Conservation (phyloP, 1,140 invertebrate species). For the Aphelinus certus region DNA sequence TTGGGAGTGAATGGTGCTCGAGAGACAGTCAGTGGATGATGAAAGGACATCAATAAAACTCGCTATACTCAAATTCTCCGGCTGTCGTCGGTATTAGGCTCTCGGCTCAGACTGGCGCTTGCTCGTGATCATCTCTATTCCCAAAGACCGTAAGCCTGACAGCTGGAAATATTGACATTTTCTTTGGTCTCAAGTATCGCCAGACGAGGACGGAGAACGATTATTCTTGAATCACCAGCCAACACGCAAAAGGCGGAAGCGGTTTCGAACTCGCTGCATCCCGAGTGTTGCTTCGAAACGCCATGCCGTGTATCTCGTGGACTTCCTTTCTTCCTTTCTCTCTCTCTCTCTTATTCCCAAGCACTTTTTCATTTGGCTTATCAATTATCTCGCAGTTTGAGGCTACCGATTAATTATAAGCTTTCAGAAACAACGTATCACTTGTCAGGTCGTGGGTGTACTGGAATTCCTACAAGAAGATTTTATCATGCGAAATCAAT, state of each 20-base stretch:
- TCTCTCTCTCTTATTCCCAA: neutral
- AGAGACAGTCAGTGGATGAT: neutral
- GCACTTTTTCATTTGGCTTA: constrained; percentile 31
- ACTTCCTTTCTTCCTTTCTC: no score
- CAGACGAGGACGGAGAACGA: neutral
- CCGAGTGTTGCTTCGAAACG: no score
- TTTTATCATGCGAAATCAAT: no score
- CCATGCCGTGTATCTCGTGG: no score
- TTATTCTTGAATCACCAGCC: neutral
- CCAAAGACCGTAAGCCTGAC: constrained; percentile 19
- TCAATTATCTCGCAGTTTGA: constrained; percentile 51
- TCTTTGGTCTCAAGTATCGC: constrained; percentile 10
- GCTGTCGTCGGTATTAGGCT: constrained; percentile 25
- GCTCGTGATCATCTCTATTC: constrained; percentile 22
- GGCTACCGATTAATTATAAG: constrained; percentile 52
- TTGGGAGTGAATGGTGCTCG: neutral
- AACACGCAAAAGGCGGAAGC: no score
- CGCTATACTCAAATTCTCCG: constrained; percentile 18
- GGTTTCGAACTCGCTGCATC: no score
- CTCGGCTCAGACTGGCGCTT: neutral
- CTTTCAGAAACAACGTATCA: constrained; percentile 31
- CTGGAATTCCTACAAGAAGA: constrained; percentile 7
- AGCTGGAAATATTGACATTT: constrained; percentile 34
- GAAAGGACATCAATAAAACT: constrained; percentile 9
- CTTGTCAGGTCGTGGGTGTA: neutral